phyloP scores from a whole-genome alignment of 2,113 vertebrate species.

The Amphiprion percula region DNA sequence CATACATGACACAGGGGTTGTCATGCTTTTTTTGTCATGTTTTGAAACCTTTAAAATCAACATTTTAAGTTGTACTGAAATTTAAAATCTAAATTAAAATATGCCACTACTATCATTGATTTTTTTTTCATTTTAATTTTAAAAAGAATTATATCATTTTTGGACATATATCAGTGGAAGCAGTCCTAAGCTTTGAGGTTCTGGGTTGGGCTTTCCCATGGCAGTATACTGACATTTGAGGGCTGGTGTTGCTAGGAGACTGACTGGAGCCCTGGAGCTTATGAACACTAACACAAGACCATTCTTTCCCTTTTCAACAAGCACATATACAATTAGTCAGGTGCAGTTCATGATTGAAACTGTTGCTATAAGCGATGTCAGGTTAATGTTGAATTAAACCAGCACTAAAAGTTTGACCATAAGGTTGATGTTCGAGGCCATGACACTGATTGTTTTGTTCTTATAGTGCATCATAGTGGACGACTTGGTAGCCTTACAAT shows the following conservation, averaged over 20 bases:
- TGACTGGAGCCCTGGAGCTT: constrained; percentile 12
- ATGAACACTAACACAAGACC: not conserved
- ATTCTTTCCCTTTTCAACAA: constrained; percentile 1
- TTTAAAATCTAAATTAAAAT: too few species aligned
- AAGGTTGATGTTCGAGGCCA: too few species aligned
- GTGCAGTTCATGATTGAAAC: not conserved
- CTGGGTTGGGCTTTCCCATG: constrained; percentile 3
- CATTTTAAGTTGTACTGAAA: too few species aligned
- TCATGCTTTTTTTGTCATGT: not conserved
- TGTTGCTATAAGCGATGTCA: not conserved
- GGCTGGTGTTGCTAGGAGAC: constrained; percentile 46
- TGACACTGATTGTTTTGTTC: too few species aligned
- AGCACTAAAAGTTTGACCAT: too few species aligned
- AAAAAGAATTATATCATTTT: not conserved
- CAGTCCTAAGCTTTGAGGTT: constrained; percentile 10
- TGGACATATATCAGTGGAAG: not conserved
- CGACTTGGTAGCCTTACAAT: too few species aligned
- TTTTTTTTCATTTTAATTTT: too few species aligned
- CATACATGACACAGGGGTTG: not conserved
- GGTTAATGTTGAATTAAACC: too few species aligned
- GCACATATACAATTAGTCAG: constrained; percentile 4
- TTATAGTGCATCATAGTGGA: too few species aligned
- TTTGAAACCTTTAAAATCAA: not conserved
- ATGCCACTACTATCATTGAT: too few species aligned
- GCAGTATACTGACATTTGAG: constrained; percentile 35